A percentile compares a stretch with the other conserved stretches of the same genome.
These are phyloP conservation scores for Diplodus puntazzo DNA, from an alignment of 2,797 vertebrate species.

Conservation along the genomic window DNA sequence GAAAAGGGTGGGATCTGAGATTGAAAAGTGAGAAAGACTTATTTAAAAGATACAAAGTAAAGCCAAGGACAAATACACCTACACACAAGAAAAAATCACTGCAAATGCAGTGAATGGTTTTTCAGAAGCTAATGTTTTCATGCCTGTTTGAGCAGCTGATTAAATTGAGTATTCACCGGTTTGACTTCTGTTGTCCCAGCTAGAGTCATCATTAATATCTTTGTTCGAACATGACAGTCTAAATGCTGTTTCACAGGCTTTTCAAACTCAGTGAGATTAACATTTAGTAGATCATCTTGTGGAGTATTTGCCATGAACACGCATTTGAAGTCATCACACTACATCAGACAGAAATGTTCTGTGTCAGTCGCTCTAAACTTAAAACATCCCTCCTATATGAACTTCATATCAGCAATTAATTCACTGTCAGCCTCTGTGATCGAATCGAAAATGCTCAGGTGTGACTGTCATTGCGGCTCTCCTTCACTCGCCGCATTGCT, in stretches of 20 bases:
- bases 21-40: slow-evolving; percentile 3
- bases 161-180: not conserved
- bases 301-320: not conserved
- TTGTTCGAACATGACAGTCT: not conserved
- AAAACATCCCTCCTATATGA: not conserved
- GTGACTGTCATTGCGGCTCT: slow-evolving; percentile 49
- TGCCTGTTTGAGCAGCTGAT: not conserved
- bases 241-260: slow-evolving; percentile 6
- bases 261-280: not conserved
- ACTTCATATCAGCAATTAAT: slow-evolving; percentile 3
- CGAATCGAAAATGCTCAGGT: slow-evolving; percentile 56
- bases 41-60: slow-evolving; percentile 20
- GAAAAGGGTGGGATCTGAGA: not conserved
- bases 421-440: slow-evolving; percentile 23
- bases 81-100: slow-evolving; percentile 31
- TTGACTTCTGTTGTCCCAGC: not conserved
- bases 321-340: not conserved
- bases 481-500: slow-evolving; percentile 59
- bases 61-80: slow-evolving; percentile 39
- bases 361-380: not conserved
- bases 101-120: slow-evolving; percentile 14
- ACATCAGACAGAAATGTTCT: not conserved
- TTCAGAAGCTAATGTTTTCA: not conserved
- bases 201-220: not conserved
- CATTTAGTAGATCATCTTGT: not conserved